Evolutionary conservation across 1,140 invertebrate species (phyloP), one percentile per base, ranked within the genome.

Genomic region (Holotrichia oblita): DNA sequence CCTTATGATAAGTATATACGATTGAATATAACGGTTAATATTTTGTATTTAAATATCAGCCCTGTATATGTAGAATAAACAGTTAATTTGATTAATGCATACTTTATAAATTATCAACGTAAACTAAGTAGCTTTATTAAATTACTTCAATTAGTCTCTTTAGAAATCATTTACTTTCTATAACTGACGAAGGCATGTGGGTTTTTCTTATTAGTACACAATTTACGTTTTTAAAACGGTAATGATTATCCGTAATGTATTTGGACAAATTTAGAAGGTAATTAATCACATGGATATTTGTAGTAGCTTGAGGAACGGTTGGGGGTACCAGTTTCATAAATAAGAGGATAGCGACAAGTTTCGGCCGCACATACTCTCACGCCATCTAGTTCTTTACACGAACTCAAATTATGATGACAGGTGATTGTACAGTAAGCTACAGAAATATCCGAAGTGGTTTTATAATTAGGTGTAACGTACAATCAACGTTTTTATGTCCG

Each of bases 191-290:
- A 55, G 17, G 6, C 14, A 55, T 55, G 14, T 55, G 7, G 17
- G 27, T 34, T 34, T 34, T 34, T 34, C 17, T 55, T 48, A 48
- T 48, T 48, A 48, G 10, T 17, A 55, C 17, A 17, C n/a, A 55
- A 55, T 55, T 20, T 55, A 55, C 17, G 48, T 17, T 55, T 55
- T 55, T 55, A n/a, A 55, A 6, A 55, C 17, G 48, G 48, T 55
- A 55, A 55, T 55, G 17, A 55, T 2, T 55, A 17, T n/a, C 48
- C 48, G 14, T 55, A 55, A 55, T 17, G 7, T 55, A 55, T 55
- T 55, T n/a, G 48, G 48, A 55, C 48, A 55, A 55, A 55, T 55
- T 55, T 55, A 55, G 48, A n/a, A 55, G n/a, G 48, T 2, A 55
- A 55, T 55, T 14, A 55, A 55, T 55, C 48, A 55, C 14, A 55